phyloP scores from a whole-genome alignment of 2,888 invertebrate species.

The Ceramica pisi region DNA sequence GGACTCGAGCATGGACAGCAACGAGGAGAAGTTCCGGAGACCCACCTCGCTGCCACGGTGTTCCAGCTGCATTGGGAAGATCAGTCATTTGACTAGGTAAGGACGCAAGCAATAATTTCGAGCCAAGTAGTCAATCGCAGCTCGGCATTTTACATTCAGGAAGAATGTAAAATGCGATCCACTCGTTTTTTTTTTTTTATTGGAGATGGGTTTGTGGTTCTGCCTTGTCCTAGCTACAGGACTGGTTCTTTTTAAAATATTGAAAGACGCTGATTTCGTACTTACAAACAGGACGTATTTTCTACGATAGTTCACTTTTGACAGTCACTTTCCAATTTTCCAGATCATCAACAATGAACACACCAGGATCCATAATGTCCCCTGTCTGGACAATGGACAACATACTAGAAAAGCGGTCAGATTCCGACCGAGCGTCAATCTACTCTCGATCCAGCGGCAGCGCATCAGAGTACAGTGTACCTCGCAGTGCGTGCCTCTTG shows the following conservation, averaged over 20 bases:
- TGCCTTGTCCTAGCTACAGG: too few relatives aligned
- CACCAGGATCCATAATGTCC: slow-evolving; percentile 88
- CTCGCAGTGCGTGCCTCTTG: slow-evolving; percentile 83
- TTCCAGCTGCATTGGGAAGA: slow-evolving; percentile 95
- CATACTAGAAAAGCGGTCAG: slow-evolving; percentile 86
- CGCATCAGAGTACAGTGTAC: slow-evolving; percentile 92
- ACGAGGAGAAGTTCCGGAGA: slow-evolving; percentile 85
- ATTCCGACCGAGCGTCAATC: slow-evolving; percentile 92
- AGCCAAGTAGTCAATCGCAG: too few relatives aligned
- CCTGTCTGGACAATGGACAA: slow-evolving; percentile 92
- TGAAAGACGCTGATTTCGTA: too few relatives aligned
- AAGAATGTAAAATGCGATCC: too few relatives aligned
- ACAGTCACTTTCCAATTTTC: slow-evolving; percentile 54
- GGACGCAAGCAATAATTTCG: neutral
- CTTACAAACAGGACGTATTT: too few relatives aligned
- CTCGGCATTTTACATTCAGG: too few relatives aligned
- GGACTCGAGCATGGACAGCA: slow-evolving; percentile 84
- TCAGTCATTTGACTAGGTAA: slow-evolving; percentile 92
- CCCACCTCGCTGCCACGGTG: slow-evolving; percentile 91
- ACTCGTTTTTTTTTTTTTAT: too few relatives aligned
- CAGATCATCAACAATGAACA: slow-evolving; percentile 91
- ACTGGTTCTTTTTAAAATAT: too few relatives aligned
- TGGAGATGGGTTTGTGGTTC: too few relatives aligned
- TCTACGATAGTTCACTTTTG: neutral
- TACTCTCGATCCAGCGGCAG: slow-evolving; percentile 92